A percentile compares a stretch with the other conserved stretches of the same genome.
These are phyloP conservation scores for Vicugna pacos DNA, from an alignment of 2,113 vertebrate genomes.

Conservation along the genomic window DNA sequence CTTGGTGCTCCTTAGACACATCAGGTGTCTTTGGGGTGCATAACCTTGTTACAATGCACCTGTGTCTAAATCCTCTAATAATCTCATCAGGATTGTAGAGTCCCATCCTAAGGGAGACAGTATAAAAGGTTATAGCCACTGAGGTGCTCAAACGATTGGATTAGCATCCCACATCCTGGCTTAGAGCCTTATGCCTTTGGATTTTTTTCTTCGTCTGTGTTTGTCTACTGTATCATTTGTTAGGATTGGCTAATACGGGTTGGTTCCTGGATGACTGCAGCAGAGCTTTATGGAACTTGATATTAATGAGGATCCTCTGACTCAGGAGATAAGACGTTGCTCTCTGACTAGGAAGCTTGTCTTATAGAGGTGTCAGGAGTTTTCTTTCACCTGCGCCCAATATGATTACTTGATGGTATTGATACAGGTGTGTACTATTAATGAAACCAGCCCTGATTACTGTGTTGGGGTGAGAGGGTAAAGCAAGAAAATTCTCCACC, in stretches of 20 bases:
- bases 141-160: not conserved
- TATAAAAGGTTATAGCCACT: not conserved
- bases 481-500: not conserved
- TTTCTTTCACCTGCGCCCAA: not conserved
- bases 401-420: not conserved
- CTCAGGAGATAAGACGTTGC: no score
- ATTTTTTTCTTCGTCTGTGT: not conserved
- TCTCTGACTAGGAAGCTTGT: not conserved
- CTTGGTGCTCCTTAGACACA: not conserved
- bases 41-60: not conserved
- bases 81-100: not conserved
- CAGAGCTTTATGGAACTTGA: not conserved
- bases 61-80: not conserved
- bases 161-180: not conserved
- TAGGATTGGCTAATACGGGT: not conserved
- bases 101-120: not conserved
- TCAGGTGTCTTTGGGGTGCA: not conserved
- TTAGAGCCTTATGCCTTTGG: not conserved
- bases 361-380: not conserved
- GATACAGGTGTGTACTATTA: not conserved
- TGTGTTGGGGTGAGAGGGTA: accelerated
- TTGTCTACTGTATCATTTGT: not conserved
- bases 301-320: not conserved
- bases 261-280: not conserved
- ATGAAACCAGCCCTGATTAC: not conserved